A percentile compares a stretch with the other conserved stretches of the same genome.
Evolutionary conservation across 2,113 vertebrate genomes (phyloP).

Genomic region (Sapajus apella): DNA sequence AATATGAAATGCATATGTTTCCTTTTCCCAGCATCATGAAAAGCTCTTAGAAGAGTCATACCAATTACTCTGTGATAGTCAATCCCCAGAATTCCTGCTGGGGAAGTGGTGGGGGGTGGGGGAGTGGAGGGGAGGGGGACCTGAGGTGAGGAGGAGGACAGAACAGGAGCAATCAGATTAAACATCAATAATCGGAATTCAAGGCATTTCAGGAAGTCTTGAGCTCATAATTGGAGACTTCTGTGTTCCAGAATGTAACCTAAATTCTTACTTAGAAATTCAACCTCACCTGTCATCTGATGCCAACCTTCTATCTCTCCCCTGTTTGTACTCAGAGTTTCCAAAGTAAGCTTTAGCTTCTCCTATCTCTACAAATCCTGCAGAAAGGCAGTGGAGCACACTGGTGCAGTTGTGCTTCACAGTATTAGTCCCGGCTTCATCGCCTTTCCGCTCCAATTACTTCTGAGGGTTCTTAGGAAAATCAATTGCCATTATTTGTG

Average conservation of each 20-base stretch:
- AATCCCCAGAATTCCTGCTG: slow-evolving; percentile 7
- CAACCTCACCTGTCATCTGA: background rate
- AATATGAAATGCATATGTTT: background rate
- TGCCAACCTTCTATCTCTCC: background rate
- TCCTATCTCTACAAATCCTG: background rate
- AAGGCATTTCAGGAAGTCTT: background rate
- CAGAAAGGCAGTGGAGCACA: background rate
- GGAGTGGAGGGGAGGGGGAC: background rate
- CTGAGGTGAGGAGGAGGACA: background rate
- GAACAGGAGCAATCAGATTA: background rate
- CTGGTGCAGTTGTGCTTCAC: background rate
- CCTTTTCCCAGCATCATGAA: background rate
- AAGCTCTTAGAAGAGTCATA: background rate
- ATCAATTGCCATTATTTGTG: slow-evolving; percentile 34
- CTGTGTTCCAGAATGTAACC: background rate
- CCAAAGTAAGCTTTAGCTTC: background rate
- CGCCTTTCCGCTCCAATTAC: slow-evolving; percentile 36
- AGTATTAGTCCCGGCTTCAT: background rate
- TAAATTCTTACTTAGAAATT: background rate
- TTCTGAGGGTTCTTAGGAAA: slow-evolving; percentile 3
- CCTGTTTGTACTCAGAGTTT: background rate
- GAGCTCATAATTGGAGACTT: background rate
- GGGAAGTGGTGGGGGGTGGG: background rate
- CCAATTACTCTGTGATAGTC: background rate
- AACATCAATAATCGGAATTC: background rate